These are phyloP conservation scores for Drosophila oshimai DNA, from an alignment of 1,140 invertebrate species.

Conservation along the genomic window DNA sequence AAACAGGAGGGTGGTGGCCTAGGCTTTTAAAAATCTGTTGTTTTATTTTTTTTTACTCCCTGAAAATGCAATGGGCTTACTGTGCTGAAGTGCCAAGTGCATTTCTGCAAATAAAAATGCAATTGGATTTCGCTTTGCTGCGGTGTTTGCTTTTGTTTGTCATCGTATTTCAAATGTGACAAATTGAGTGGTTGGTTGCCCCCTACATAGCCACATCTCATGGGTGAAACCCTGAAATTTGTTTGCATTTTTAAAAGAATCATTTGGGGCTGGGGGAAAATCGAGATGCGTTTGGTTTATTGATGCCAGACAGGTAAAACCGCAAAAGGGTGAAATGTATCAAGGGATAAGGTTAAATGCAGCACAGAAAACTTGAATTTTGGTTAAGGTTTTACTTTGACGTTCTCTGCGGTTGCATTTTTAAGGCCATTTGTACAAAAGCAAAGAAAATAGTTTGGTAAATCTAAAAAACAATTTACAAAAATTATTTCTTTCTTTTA, in stretches of 20 bases:
- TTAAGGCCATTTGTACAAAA: neutral
- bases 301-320: slow-evolving; percentile 53
- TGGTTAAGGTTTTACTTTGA: slow-evolving; percentile 4
- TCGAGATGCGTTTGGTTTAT: slow-evolving; percentile 43
- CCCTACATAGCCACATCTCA: slow-evolving; percentile 17
- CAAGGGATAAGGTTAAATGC: neutral
- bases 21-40: slow-evolving; percentile 17
- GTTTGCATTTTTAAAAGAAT: slow-evolving; percentile 79
- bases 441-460: neutral
- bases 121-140: slow-evolving; percentile 70
- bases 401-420: neutral
- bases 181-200: slow-evolving; percentile 67
- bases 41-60: slow-evolving; percentile 3
- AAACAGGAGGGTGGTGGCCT: neutral
- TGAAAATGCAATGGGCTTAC: slow-evolving; percentile 16
- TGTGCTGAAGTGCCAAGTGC: slow-evolving; percentile 64
- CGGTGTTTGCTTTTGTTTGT: slow-evolving; percentile 38
- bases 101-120: slow-evolving; percentile 80
- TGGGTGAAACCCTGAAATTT: slow-evolving; percentile 55
- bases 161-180: slow-evolving; percentile 78
- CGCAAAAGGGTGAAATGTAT: slow-evolving; percentile 43
- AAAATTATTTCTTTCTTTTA: too few species aligned
- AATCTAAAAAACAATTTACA: neutral
- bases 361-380: slow-evolving; percentile 26
- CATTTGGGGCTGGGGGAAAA: slow-evolving; percentile 11